Evolutionary conservation across 2,113 vertebrate species (phyloP).

Genomic region (Eublepharis macularius): DNA sequence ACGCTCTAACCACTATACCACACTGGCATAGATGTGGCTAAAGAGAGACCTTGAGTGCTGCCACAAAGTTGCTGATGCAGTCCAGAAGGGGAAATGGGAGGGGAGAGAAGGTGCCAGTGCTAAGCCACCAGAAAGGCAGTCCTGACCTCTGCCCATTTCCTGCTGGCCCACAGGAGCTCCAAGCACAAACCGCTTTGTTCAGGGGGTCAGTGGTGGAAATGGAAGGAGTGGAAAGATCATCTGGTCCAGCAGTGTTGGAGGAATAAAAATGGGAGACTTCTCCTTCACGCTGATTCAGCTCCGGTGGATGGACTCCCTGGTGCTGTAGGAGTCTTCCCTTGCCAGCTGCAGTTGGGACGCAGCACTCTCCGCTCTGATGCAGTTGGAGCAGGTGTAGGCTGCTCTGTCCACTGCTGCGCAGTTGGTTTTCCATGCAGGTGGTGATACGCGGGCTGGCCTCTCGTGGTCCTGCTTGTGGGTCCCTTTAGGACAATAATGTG

Average conservation of each 20-base stretch:
- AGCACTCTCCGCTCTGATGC: too few species aligned
- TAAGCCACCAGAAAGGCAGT: too few species aligned
- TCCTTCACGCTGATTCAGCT: neutral
- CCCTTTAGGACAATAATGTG: too few species aligned
- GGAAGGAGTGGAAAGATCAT: neutral
- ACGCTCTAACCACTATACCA: too few species aligned
- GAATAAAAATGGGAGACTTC: neutral
- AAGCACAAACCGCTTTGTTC: neutral
- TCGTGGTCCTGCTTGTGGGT: neutral
- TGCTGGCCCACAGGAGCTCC: neutral
- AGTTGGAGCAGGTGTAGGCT: neutral
- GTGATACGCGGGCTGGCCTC: neutral
- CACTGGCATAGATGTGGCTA: too few species aligned
- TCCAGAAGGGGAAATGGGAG: too few species aligned
- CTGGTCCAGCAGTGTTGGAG: neutral
- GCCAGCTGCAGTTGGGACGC: too few species aligned
- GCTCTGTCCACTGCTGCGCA: neutral
- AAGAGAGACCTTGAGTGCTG: too few species aligned
- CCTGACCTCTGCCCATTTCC: neutral
- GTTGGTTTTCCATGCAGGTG: neutral
- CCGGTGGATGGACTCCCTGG: too few species aligned
- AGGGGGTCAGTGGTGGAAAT: neutral
- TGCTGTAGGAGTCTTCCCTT: neutral
- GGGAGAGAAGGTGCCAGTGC: too few species aligned
- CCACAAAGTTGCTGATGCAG: too few species aligned